Evolutionary conservation across 2,113 vertebrate species (phyloP).

Genomic region (Pelobates fuscus): DNA sequence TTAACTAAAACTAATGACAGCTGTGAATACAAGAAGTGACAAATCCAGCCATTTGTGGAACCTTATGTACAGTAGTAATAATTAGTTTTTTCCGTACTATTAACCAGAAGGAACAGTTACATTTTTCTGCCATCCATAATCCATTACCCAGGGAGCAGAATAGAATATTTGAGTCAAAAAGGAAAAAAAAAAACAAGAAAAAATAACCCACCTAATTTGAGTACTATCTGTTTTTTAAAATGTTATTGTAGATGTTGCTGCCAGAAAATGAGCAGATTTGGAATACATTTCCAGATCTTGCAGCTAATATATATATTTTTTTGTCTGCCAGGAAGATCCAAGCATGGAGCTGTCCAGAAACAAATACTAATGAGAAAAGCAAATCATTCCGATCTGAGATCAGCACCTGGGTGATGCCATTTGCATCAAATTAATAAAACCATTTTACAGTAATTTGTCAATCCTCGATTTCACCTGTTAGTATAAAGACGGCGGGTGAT

Average conservation of each 20-base stretch:
- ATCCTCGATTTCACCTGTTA: constrained; percentile 13
- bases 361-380: constrained; percentile 57
- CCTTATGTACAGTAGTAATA: constrained; percentile 59
- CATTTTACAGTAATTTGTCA: constrained; percentile 43
- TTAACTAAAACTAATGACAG: constrained; percentile 57
- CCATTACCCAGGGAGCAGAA: constrained; percentile 66
- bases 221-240: constrained; percentile 60
- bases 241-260: constrained; percentile 60
- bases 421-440: constrained; percentile 59
- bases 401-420: constrained; percentile 51
- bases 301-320: constrained; percentile 62
- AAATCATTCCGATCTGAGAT: constrained; percentile 42
- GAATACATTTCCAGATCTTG: constrained; percentile 62
- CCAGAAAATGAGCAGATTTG: constrained; percentile 64
- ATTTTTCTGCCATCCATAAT: constrained; percentile 72
- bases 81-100: constrained; percentile 68
- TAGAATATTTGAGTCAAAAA: constrained; percentile 78
- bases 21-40: constrained; percentile 47
- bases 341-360: constrained; percentile 56
- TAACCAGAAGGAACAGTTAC: constrained; percentile 70
- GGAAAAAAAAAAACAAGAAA: too few species aligned
- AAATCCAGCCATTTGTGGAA: constrained; percentile 58
- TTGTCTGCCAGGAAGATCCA: constrained; percentile 67
- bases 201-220: constrained; percentile 67
- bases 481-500: constrained; percentile 15